These are phyloP conservation scores for Etheostoma perlongum DNA, from an alignment of 2,797 vertebrate genomes.

Conservation along the genomic window DNA sequence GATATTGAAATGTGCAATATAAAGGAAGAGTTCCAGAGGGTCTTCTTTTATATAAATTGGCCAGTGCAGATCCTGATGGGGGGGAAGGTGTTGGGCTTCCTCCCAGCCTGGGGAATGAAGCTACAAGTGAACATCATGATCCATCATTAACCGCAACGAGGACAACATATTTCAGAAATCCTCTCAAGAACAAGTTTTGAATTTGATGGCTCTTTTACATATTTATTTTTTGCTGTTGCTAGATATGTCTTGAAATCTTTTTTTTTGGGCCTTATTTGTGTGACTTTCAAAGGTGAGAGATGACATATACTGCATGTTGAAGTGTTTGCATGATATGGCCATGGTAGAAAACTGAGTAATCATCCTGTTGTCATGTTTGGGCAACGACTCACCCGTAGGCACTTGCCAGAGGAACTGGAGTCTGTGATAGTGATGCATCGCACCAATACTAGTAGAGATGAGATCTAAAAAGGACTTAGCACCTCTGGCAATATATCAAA, in stretches of 20 bases:
- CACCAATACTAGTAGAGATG: constrained; percentile 43
- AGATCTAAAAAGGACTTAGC: constrained; percentile 60
- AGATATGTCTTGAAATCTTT: constrained; percentile 3
- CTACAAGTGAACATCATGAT: constrained; percentile 12
- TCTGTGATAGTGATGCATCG: constrained; percentile 66
- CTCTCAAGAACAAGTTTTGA: not conserved
- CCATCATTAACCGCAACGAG: not conserved
- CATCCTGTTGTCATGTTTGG: constrained; percentile 64
- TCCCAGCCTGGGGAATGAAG: no score
- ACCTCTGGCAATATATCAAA: constrained; percentile 63
- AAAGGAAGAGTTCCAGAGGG: no score
- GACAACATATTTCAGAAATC: constrained; percentile 7
- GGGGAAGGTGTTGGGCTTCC: no score
- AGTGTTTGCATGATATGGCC: constrained; percentile 43
- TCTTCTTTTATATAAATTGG: no score
- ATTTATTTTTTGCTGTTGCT: not conserved
- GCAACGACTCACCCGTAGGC: constrained; percentile 51
- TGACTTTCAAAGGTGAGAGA: constrained; percentile 47
- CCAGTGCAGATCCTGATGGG: no score
- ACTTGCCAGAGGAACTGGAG: constrained; percentile 62
- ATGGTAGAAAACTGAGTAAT: constrained; percentile 49
- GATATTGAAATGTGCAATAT: no score
- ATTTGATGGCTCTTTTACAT: not conserved
- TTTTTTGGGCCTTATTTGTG: constrained; percentile 16
- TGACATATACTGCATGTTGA: constrained; percentile 34